Evolutionary conservation across 2,113 vertebrate genomes (phyloP), one percentile per base, ranked within the genome.

Genomic region (Takifugu bimaculatus): DNA sequence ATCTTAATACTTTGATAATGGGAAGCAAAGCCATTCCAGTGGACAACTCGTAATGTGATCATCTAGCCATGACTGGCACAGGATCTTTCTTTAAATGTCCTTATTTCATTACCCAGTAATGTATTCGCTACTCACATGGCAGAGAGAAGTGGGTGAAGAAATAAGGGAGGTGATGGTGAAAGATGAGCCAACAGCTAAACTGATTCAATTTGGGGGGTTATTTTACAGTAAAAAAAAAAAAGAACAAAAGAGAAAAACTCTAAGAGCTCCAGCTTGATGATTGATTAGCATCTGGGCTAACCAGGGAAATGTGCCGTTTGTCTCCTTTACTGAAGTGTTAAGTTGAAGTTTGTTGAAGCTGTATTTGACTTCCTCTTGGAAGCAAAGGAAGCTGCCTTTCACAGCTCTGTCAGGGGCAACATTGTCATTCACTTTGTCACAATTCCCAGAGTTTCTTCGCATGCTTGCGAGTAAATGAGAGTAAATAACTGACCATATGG

Each of bases 81-180:
- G 65, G 64, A 79, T 79, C 80, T 72, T 57, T 78, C 79, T 75
- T 78, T 77, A 82, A 82, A 83, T 44, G 75, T 54, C 68, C 57
- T 73, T 64, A 76, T 81, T 82, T 74, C 72, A 84, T 84, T 80
- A 77, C 29, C 27, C 32, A 6, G 65, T 83, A 78, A 84, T 77
- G 72, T 57, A 60, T 81, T 77, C 70, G 77, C 71, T 57, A 48
- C 64, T 68, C 57, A 27, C 60, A 50, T 55, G 29, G 68, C 63
- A 75, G 63, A 74, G 62, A 71, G 68, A 63, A 32, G 67, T 66
- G 42, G 54, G 55, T 20, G 45, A 14, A 53, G 54, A 72, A 63
- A 70, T 45, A 70, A 70, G 53, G 32, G 49, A 56, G 20, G 27
- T 43, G 42, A 27, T 1, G 39, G 65, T 53, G 68, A 50, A 63